Base-by-base conservation (phyloP, 2,888 invertebrate species). In the Chrysolina americana region DNA sequence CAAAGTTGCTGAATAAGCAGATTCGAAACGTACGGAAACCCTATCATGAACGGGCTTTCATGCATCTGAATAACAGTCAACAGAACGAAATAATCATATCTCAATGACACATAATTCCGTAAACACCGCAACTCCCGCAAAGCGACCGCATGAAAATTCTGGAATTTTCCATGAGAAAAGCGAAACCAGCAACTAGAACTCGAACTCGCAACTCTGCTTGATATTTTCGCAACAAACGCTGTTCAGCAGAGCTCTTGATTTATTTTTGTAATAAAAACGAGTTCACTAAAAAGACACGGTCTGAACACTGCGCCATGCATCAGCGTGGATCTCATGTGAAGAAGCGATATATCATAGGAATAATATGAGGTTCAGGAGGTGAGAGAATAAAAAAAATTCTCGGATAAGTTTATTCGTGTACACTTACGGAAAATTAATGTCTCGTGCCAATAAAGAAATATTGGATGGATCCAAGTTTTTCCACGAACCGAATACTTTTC, bases 281-380 rank as follows among this genome's bases (percentile, higher is more conserved):
- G 81, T 81, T 79, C 76, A 81, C 81, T 78, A 80, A 79, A 77
- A 78, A 79, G 79, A 77, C 76, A 78, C 74, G 78, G 75, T 77
- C 77, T 73, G 76, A 75, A 75, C 79, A 75, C 77, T 75, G 68
- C 53, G 75, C 76, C 79, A 80, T 83, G 81, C 79, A 83, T 83
- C 83, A 83, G 75, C 68, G 70, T 62, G 81, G 80, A 83, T 84
- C 81, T 83, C 85, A 84, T 83, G 84, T 81, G 82, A 81, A 83
- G 81, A 77, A 81, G 81, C 82, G 77, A 84, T 85, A 83, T 84
- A 84, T 85, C 82, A 82, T 80, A 70, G 68, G 73, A 79, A 82
- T 83, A 84, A 84, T 83, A 83, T 81, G 82, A 82, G 83, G 82
- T 84, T 84, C 84, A 83, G 83, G 83, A 83, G 83, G 79, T 80